Conservation (phyloP, 2,888 invertebrate species). For the Tetanocera ferruginea region DNA sequence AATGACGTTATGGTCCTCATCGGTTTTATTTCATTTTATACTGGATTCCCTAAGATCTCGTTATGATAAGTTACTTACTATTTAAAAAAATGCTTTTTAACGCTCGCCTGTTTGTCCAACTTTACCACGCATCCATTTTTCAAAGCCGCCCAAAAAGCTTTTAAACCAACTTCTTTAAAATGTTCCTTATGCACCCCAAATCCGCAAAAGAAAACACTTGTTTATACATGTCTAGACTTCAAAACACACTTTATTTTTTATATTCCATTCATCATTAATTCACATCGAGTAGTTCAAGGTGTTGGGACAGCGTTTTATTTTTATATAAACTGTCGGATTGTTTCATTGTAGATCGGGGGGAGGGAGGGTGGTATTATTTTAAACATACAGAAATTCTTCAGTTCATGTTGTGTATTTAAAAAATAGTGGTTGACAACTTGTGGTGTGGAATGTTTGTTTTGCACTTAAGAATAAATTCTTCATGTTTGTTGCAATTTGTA, state of each 20-base stretch:
- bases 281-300: slow-evolving; percentile 12
- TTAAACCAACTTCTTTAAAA: too few relatives aligned
- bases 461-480: slow-evolving; percentile 21
- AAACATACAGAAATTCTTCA: background rate
- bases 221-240: slow-evolving; percentile 11
- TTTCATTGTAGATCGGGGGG: background rate
- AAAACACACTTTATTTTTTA: slow-evolving; percentile 33
- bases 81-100: too few relatives aligned
- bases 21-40: too few relatives aligned
- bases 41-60: too few relatives aligned
- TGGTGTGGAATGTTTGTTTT: background rate
- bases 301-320: background rate
- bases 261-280: slow-evolving; percentile 15
- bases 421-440: background rate
- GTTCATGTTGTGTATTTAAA: background rate
- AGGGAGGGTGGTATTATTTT: background rate
- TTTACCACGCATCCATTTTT: too few relatives aligned
- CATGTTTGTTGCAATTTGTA: slow-evolving; percentile 25
- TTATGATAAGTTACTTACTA: too few relatives aligned
- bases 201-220: background rate
- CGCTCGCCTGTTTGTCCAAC: too few relatives aligned
- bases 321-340: too few relatives aligned
- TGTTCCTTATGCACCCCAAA: background rate
- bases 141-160: too few relatives aligned
- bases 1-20: too few relatives aligned